Conservation (phyloP, 2,113 vertebrate genomes). For the Labeo rohita region DNA sequence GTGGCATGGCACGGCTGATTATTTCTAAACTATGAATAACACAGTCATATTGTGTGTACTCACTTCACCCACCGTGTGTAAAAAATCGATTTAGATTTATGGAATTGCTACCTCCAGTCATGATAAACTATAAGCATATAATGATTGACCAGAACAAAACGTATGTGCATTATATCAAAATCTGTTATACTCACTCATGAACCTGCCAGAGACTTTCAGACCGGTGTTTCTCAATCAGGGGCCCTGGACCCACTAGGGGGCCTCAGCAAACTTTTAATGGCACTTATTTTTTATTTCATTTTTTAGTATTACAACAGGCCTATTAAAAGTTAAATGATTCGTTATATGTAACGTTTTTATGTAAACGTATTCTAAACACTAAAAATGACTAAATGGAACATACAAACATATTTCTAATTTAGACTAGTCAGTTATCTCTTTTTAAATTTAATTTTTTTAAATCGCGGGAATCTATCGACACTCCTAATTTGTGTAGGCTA, state of each 20-base stretch:
- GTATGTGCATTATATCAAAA: neutral
- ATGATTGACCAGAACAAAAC: neutral
- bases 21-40: conserved; percentile 15
- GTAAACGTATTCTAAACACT: neutral
- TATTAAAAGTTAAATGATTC: neutral
- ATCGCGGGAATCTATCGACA: neutral
- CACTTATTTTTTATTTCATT: neutral
- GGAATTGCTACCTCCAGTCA: neutral
- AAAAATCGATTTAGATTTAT: neutral
- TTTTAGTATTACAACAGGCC: neutral
- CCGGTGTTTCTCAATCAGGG: neutral
- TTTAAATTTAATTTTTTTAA: neutral
- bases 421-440: too few relatives aligned
- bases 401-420: neutral
- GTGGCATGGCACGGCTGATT: conserved; percentile 32
- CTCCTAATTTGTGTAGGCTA: neutral
- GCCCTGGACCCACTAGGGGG: neutral
- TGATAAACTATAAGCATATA: neutral
- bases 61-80: neutral
- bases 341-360: neutral
- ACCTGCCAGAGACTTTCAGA: neutral
- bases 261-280: neutral
- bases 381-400: neutral
- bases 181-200: neutral
- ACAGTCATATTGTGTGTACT: neutral